Conservation (phyloP, 2,888 invertebrate genomes). For the Acrobasis consociella region DNA sequence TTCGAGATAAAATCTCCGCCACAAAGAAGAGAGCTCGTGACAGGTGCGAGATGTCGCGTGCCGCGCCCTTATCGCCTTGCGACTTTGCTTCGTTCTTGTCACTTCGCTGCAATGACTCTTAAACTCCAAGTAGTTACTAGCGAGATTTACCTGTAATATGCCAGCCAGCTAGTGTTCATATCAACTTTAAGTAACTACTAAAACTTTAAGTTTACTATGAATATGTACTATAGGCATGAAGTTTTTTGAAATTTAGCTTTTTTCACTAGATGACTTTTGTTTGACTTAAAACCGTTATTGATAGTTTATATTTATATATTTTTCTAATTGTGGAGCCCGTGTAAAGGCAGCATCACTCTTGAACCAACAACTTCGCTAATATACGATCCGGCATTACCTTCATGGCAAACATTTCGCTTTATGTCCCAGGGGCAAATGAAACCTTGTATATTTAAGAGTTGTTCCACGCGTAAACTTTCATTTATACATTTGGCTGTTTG, state of each 20-base stretch:
- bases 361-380: slow-evolving; percentile 48
- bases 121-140: not conserved
- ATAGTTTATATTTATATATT: not conserved
- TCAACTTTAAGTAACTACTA: no score
- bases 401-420: slow-evolving; percentile 49
- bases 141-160: no score
- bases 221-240: no score
- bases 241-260: no score
- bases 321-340: not conserved
- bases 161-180: no score
- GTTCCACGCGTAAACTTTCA: slow-evolving; percentile 46
- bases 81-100: slow-evolving; percentile 46
- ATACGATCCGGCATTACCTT: slow-evolving; percentile 56
- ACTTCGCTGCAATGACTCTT: slow-evolving; percentile 7
- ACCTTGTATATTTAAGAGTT: slow-evolving; percentile 50
- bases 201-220: no score
- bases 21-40: slow-evolving; percentile 54
- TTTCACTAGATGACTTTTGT: no score
- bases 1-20: slow-evolving; percentile 59
- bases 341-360: slow-evolving; percentile 29
- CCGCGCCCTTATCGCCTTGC: slow-evolving; percentile 49
- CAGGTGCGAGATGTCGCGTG: slow-evolving; percentile 47
- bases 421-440: slow-evolving; percentile 38
- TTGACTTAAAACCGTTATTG: no score
- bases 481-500: slow-evolving; percentile 49